Base-by-base conservation (phyloP, 1,140 invertebrate genomes). In the Manduca sexta region DNA sequence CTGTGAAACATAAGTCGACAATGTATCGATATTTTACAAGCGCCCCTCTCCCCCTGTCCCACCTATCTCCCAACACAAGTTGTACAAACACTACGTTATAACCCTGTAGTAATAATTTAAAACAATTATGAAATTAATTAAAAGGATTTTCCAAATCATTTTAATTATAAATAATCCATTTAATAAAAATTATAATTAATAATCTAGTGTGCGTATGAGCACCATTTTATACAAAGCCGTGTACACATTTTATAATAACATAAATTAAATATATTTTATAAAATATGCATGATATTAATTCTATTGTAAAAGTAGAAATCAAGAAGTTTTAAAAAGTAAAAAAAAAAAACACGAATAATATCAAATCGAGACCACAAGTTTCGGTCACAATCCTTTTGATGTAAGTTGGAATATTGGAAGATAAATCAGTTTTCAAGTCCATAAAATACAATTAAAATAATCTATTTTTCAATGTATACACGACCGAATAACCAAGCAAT, bases 121-220 rank as follows among this genome's bases (percentile, higher is more conserved):
- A 42, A 26, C 7, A 30, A 42, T 30, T 30, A 30, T 29, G 29
- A 12, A 42, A 26, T 29, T 42, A 42, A 30, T 42, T 14, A 42
- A 39, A 16, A 39, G 8, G 13, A 42, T 13, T 13, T 34, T 13
- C 33, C 33, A n/a, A 34, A 34, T 13, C 14, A 42, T 29, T 21
- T 18, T 44, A 31, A 34, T 56, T 34, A 44, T 51, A 48, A 51
- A 48, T 56, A 47, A 56, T 42, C 38, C 16, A 12, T 12, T 34
- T 29, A 37, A 12, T 26, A 45, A 46, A 49, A 50, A 37, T 34
- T 17, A 43, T 49, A 30, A 26, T 51, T 37, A 48, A 45, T 8
- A 40, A 55, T 35, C 41, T 39, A 51, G 10, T 46, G 50, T 57
- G 55, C 45, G 37, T 12, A 15, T 30, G 49, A 49, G 49, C 55